phyloP scores from a whole-genome alignment of 2,888 invertebrate genomes.

The Eristalinus aeneus region DNA sequence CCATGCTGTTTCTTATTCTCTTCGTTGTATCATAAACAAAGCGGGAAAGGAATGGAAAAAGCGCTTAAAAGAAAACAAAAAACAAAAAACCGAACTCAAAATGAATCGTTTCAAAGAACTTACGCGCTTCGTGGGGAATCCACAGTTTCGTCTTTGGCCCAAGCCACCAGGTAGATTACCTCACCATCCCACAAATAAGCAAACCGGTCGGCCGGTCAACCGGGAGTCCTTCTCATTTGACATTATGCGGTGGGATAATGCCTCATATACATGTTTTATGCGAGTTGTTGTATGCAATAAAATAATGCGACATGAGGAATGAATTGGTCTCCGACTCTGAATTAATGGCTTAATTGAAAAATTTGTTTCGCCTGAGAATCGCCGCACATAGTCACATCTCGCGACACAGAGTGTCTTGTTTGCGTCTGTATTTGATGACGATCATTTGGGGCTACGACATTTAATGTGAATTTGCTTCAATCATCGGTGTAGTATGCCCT shows the following conservation, averaged over 20 bases:
- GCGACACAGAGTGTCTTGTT: not conserved
- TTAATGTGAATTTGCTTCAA: slow-evolving; percentile 27
- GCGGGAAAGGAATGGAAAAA: not conserved
- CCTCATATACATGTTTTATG: slow-evolving; percentile 70
- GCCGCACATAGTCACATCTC: slow-evolving; percentile 29
- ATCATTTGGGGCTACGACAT: not conserved
- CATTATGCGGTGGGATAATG: slow-evolving; percentile 69
- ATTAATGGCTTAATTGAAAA: slow-evolving; percentile 80
- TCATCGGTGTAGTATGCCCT: not conserved
- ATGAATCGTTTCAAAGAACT: slow-evolving; percentile 29
- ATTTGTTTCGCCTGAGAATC: slow-evolving; percentile 77
- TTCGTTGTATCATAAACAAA: slow-evolving; percentile 10
- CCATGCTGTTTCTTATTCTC: slow-evolving; percentile 40
- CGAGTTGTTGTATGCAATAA: slow-evolving; percentile 75
- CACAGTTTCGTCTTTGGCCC: slow-evolving; percentile 21
- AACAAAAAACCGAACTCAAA: slow-evolving; percentile 52
- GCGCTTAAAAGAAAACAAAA: slow-evolving; percentile 44
- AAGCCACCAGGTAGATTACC: slow-evolving; percentile 56
- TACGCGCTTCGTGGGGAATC: slow-evolving; percentile 7
- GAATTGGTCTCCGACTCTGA: slow-evolving; percentile 73
- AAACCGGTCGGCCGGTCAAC: slow-evolving; percentile 32
- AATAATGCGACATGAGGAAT: slow-evolving; percentile 78
- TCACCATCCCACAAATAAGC: slow-evolving; percentile 37
- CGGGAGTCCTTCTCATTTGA: slow-evolving; percentile 68
- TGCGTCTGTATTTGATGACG: not conserved